Evolutionary conservation across 2,113 vertebrate species (phyloP), one percentile per base, ranked within the genome.

Genomic region (Protobothrops mucrosquamatus): DNA sequence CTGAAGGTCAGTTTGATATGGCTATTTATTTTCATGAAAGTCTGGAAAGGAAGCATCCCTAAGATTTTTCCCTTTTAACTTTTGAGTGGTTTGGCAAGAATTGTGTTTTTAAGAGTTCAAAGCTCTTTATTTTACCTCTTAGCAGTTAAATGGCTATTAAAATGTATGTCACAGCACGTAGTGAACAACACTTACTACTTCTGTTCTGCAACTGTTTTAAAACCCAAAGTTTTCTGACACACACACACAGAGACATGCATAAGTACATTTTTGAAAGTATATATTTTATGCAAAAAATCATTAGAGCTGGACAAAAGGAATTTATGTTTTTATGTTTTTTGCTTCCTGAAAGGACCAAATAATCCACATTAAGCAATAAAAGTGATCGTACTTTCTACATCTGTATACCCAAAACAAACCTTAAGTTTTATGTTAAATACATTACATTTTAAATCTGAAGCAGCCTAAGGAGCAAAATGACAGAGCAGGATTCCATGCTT

Each of bases 101-200:
- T 85, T 89, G 46, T 52, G 85, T 61, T 86, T 48, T 20, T 61
- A n/a, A 51, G 10, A 22, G 55, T 85, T 23, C 20, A 85, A 61
- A 39, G 1, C n/a, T 87, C 87, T 93, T 94, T 91, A 94, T 95
- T 91, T 43, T 94, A 26, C 1, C 0, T 87, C 94, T 93, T 94
- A 3, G 48, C 54, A 64, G 34, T 26, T 94, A 94, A 91, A 0
- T 48, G 56, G 85, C 18, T 39, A 90, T 2, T n/a, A 94, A 34
- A 34, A 2, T 0, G 85, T 93, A 20, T 91, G 52, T 94, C 34
- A 59, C 90, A 93, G 5, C 87, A 1, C 46, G 89, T 92, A 94
- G 91, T 93, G 64, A 94, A 92, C 96, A 95, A 3, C 93, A 93
- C 0, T 95, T 64, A 93, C 85, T 93, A 4, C 0, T 92, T 94